phyloP scores from a whole-genome alignment of 1,140 invertebrate species.

The Homarus americanus region DNA sequence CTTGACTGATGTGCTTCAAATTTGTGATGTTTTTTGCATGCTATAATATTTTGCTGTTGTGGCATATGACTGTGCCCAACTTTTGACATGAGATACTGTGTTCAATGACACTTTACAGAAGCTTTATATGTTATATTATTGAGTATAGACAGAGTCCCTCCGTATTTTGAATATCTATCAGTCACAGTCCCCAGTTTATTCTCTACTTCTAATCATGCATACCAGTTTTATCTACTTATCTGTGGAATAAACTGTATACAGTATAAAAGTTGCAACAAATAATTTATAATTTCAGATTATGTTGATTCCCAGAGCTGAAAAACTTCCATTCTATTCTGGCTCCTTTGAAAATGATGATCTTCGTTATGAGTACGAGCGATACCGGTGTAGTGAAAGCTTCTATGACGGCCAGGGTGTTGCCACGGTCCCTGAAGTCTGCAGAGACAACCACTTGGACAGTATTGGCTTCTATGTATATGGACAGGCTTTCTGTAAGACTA shows the following conservation, averaged over 20 bases:
- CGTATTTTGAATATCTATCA: too few relatives aligned
- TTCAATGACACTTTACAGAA: too few relatives aligned
- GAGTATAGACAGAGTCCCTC: too few relatives aligned
- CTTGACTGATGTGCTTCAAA: too few relatives aligned
- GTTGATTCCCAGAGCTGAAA: constrained; percentile 89
- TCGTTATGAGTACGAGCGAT: constrained; percentile 87
- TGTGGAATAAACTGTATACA: background rate
- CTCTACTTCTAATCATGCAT: too few relatives aligned
- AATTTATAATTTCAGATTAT: constrained; percentile 82
- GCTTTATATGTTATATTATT: too few relatives aligned
- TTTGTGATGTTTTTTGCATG: too few relatives aligned
- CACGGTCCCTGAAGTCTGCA: constrained; percentile 85
- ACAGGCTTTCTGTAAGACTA: constrained; percentile 82
- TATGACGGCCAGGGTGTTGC: constrained; percentile 83
- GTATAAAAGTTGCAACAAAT: background rate
- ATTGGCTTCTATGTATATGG: constrained; percentile 89
- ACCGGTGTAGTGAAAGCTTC: constrained; percentile 87
- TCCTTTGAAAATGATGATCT: constrained; percentile 81
- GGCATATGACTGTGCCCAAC: too few relatives aligned
- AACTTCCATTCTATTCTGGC: constrained; percentile 90
- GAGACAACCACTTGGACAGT: constrained; percentile 86
- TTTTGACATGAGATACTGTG: too few relatives aligned
- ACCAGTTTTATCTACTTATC: too few relatives aligned
- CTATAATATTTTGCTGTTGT: too few relatives aligned
- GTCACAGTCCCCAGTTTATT: too few relatives aligned